Base-by-base conservation (phyloP, 2,888 invertebrate genomes). In the Rotaria socialis region DNA sequence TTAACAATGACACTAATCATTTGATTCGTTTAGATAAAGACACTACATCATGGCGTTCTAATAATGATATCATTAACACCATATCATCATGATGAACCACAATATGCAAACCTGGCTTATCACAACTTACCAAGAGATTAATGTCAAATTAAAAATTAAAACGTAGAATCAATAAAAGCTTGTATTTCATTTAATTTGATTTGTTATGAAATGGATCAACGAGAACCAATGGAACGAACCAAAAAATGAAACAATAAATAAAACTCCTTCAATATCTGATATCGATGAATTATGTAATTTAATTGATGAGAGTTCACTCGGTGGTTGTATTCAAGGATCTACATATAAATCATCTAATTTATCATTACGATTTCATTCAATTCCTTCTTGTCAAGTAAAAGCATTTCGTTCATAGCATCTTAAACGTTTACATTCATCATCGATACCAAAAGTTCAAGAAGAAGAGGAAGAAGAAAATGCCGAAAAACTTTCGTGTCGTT, bases 121-220 rank as follows among this genome's bases (percentile, higher is more conserved):
- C n/a, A n/a, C n/a, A n/a, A n/a, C n/a, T n/a, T n/a, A n/a, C n/a
- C n/a, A n/a, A n/a, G n/a, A 67, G 67, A 67, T 67, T 27, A 67
- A 35, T 14, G 11, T 35, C 27, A 5, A 67, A 27, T 67, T 35
- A 24, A 16, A n/a, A 22, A 55, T 6, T 55, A 55, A 55, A 22
- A 22, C 5, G 22, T 35, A 55, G 4, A 55, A 55, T 22, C 22
- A 22, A 55, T 16, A 55, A 55, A 16, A 11, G 16, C 22, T 55
- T 22, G 7, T 5, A 8, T 22, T 22, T 22, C 10, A 55, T 22
- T 55, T 19, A 55, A 35, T 67, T 27, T 14, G 5, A 35, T 67
- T 67, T 67, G 67, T 67, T 67, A 67, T 67, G 67, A 67, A 67
- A 67, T 67, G 67, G 67, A 67, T 67, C 67, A 67, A 67, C 67